A percentile compares a stretch with the other conserved stretches of the same genome.
Evolutionary conservation across 2,797 vertebrate species (phyloP).

Genomic region (Limosa lapponica): DNA sequence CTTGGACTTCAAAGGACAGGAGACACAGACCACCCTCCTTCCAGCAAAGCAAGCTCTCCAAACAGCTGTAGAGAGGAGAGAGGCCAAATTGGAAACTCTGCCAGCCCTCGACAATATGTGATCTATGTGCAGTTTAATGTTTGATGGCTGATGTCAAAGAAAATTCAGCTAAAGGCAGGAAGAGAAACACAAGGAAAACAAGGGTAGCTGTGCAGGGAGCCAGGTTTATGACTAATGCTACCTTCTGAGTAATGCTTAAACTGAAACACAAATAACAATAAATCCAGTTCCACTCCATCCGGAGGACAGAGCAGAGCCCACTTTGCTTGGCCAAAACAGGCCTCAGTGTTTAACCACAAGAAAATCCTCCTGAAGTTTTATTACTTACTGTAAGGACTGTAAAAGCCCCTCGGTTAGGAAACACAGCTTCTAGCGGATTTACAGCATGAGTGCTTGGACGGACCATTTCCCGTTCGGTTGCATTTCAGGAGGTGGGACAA

Average conservation of each 20-base stretch:
- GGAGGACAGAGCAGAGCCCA: neutral
- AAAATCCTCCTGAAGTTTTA: conserved; percentile 24
- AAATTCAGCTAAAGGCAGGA: conserved; percentile 8
- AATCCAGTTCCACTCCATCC: conserved; percentile 43
- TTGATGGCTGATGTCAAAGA: neutral
- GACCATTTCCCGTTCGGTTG: accelerated
- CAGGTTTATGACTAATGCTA: neutral
- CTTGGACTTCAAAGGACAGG: neutral
- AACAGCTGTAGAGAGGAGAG: neutral
- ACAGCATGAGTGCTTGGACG: accelerated
- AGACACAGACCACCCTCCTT: neutral
- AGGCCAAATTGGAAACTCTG: neutral
- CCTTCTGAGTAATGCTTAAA: neutral
- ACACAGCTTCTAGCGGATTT: neutral
- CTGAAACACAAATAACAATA: conserved; percentile 15
- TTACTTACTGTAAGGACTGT: neutral
- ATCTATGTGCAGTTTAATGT: neutral
- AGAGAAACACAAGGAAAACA: neutral
- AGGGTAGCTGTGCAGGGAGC: neutral
- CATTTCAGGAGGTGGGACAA: too few relatives aligned
- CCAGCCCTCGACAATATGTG: neutral
- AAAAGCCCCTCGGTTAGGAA: neutral
- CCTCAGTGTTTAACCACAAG: conserved; percentile 1
- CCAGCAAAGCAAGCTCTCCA: neutral
- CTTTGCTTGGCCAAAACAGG: neutral